Conservation (phyloP, 2,113 vertebrate genomes). For the Entomyzon cyanotis region DNA sequence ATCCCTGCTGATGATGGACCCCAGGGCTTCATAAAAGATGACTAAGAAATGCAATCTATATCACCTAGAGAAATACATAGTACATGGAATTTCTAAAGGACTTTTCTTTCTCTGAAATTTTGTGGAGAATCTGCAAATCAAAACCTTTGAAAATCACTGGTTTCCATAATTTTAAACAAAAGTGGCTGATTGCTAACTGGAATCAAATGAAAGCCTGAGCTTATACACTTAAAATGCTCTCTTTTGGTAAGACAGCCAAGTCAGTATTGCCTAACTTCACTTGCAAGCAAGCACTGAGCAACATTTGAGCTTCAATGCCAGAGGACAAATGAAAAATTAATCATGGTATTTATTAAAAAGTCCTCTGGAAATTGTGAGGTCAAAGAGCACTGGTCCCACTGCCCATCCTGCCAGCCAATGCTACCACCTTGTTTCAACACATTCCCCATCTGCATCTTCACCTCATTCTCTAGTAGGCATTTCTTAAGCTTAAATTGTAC, state of each 20-base stretch:
- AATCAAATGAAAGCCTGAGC: not conserved
- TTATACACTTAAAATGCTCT: not conserved
- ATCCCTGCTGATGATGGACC: not conserved
- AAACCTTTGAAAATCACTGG: not conserved
- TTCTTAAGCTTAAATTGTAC: not conserved
- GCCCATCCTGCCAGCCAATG: not conserved
- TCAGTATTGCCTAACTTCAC: not conserved
- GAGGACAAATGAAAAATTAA: constrained; percentile 28
- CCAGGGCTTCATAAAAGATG: not conserved
- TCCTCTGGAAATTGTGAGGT: not conserved
- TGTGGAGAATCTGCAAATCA: not conserved
- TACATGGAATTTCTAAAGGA: not conserved
- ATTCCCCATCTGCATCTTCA: not conserved
- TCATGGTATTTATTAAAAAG: not conserved
- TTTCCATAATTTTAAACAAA: not conserved
- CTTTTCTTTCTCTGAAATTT: not conserved
- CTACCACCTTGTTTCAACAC: not conserved
- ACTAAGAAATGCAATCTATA: not conserved
- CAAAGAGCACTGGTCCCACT: not conserved
- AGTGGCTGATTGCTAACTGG: not conserved
- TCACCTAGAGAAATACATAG: not conserved
- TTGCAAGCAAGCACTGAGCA: not conserved
- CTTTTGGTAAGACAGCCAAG: not conserved
- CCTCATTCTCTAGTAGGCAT: not conserved
- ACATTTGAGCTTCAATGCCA: not conserved